Evolutionary conservation across 37 sponge, comb jelly and placozoan species (phyloP), one percentile per base, ranked within the genome.

Genomic region (Chondrosia reniformis): DNA sequence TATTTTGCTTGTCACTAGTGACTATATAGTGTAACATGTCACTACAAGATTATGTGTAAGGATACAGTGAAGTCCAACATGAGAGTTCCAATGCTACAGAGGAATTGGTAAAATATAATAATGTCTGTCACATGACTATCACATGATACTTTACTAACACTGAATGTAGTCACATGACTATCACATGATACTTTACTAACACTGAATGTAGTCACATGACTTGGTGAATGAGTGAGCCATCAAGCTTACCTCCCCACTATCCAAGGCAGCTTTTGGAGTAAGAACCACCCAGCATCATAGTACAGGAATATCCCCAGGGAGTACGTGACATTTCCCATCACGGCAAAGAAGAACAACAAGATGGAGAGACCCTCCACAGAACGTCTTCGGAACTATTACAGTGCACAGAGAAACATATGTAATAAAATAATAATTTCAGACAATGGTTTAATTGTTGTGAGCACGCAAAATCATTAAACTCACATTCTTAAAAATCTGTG

Each of bases 401-500:
- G 37, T 25, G 46, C 34, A 30, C 4, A 43, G 82, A 30, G 64
- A 36, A 41, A n/a, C n/a, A n/a, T n/a, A n/a, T n/a, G n/a, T n/a
- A n/a, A n/a, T n/a, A n/a, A n/a, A n/a, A n/a, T n/a, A n/a, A n/a
- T n/a, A n/a, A n/a, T n/a, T n/a, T n/a, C n/a, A n/a, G n/a, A n/a
- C n/a, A n/a, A n/a, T n/a, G n/a, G n/a, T n/a, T n/a, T n/a, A n/a
- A n/a, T n/a, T n/a, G n/a, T n/a, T n/a, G n/a, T n/a, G n/a, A n/a
- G n/a, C n/a, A n/a, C n/a, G 32, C 12, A 43, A 46, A 25, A 21
- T 21, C 22, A 56, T 7, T 31, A 17, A 25, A 0, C 86, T 86
- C 49, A 86, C 86, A 77, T 89, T 89, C 41, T 89, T 84, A n/a
- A 80, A 21, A 25, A 84, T 84, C 45, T 89, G 89, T 44, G 89